These are phyloP conservation scores for Metallyticus violacea DNA, from an alignment of 2,888 invertebrate species.

Conservation along the genomic window DNA sequence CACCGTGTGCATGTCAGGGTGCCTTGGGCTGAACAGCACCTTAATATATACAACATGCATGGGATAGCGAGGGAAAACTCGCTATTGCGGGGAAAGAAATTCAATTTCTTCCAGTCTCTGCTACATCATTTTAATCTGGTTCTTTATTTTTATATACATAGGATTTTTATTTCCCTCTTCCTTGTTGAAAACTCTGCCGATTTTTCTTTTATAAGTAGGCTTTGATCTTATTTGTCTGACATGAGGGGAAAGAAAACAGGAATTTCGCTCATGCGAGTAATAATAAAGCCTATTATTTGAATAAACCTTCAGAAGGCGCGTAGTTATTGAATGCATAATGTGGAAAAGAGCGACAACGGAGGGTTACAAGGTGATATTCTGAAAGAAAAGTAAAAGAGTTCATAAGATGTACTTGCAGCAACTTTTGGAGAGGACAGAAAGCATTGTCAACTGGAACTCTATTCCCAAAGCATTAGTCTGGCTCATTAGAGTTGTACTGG, in stretches of 20 bases:
- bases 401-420: too few species aligned
- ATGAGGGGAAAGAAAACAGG: background rate
- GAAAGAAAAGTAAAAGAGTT: too few species aligned
- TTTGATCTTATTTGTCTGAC: background rate
- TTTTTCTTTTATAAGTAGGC: background rate
- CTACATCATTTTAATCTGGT: slow-evolving; percentile 24
- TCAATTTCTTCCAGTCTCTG: slow-evolving; percentile 24
- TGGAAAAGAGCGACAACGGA: background rate
- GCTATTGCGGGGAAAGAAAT: slow-evolving; percentile 21
- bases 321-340: background rate
- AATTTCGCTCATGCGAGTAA: background rate
- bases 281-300: slow-evolving; percentile 14
- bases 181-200: background rate
- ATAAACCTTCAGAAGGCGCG: background rate
- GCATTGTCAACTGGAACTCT: too few species aligned
- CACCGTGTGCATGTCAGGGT: background rate
- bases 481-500: too few species aligned
- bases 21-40: background rate
- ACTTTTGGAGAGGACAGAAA: too few species aligned
- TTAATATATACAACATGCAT: background rate
- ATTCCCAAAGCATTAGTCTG: too few species aligned
- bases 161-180: background rate
- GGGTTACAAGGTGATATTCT: background rate
- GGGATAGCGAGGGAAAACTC: background rate
- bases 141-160: background rate